These are phyloP conservation scores for Catharus ustulatus DNA, from an alignment of 2,797 vertebrate genomes.

Conservation along the genomic window DNA sequence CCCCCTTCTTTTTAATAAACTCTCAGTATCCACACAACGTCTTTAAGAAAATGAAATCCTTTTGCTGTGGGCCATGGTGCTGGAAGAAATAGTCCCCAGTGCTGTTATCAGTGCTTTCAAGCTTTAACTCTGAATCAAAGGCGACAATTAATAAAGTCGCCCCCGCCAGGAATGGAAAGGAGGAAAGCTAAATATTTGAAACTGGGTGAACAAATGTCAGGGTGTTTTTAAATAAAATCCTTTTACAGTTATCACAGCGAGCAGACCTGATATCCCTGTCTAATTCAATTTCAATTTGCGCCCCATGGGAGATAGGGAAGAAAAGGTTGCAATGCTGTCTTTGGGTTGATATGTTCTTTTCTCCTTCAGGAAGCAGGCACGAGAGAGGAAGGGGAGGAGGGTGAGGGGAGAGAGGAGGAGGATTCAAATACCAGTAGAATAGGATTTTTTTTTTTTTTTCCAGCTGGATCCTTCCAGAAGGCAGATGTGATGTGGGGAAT, in stretches of 20 bases:
- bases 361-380: constrained; percentile 69
- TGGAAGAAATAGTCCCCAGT: constrained; percentile 60
- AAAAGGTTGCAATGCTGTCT: constrained; percentile 80
- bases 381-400: constrained; percentile 32
- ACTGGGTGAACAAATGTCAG: constrained; percentile 72
- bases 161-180: constrained; percentile 67
- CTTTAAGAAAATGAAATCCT: constrained; percentile 74
- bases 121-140: constrained; percentile 79
- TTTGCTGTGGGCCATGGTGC: constrained; percentile 60
- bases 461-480: constrained; percentile 70
- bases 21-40: constrained; percentile 61
- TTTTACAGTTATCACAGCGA: constrained; percentile 82
- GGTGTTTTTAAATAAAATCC: constrained; percentile 75
- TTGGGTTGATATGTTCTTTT: constrained; percentile 70
- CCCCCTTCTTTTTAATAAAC: constrained; percentile 62
- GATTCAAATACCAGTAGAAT: constrained; percentile 65
- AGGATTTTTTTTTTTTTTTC: not conserved
- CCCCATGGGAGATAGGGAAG: constrained; percentile 80
- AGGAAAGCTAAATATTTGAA: constrained; percentile 73
- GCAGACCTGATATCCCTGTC: constrained; percentile 81
- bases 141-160: constrained; percentile 81
- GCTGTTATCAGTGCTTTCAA: constrained; percentile 77
- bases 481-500: constrained; percentile 51
- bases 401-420: constrained; percentile 48
- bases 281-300: constrained; percentile 81